Percentiles rank a stretch among this genome's conserved stretches.
phyloP scores from a whole-genome alignment of 2,888 invertebrate species.

The Conistra vaccinii region DNA sequence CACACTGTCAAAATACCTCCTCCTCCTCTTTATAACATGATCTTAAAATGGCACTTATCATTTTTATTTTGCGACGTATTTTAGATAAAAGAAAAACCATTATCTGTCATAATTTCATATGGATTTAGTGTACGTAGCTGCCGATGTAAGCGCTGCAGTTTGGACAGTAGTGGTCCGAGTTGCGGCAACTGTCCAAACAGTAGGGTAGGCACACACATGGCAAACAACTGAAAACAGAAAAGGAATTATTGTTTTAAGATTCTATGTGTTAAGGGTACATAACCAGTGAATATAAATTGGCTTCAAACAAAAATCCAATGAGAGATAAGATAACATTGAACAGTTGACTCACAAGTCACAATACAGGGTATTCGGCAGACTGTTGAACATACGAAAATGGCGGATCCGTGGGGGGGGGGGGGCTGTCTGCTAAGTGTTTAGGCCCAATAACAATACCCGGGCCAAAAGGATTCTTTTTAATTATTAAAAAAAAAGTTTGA shows the following conservation, averaged over 20 bases:
- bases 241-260: not conserved
- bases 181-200: conserved; percentile 89
- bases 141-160: conserved; percentile 87
- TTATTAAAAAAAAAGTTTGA: no score
- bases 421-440: no score
- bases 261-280: not conserved
- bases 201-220: conserved; percentile 91
- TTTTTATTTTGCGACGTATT: not conserved
- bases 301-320: not conserved
- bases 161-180: conserved; percentile 64
- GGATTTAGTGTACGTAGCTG: conserved; percentile 72
- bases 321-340: not conserved
- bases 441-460: no score
- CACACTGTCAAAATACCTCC: not conserved
- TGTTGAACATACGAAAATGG: no score
- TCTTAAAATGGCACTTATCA: not conserved
- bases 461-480: no score
- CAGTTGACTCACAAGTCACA: not conserved
- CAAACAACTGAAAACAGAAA: conserved; percentile 83
- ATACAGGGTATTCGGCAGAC: no score
- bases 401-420: no score
- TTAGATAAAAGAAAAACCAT: not conserved
- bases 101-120: not conserved
- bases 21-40: not conserved
- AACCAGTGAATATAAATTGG: not conserved